Conservation (phyloP, 2,113 vertebrate genomes). For the Boulengeromyrus knoepffleri region DNA sequence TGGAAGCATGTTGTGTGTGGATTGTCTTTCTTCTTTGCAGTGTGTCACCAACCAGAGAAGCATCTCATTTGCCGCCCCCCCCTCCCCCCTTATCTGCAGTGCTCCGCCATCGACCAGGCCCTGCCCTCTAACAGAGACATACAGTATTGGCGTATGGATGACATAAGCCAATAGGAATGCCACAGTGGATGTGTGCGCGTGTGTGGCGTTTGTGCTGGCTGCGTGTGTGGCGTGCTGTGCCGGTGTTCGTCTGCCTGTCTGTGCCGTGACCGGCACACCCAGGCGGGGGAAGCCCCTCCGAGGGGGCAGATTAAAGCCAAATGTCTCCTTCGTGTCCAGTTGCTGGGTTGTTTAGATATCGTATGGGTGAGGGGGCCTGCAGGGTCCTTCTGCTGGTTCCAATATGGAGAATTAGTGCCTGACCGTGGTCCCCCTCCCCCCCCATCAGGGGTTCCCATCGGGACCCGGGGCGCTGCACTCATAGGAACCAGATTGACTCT, state of each 20-base stretch:
- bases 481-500: conserved; percentile 7
- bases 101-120: not conserved
- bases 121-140: not conserved
- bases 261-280: conserved; percentile 45
- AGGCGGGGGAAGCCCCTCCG: conserved; percentile 33
- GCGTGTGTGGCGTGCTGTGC: not conserved
- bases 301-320: conserved; percentile 51
- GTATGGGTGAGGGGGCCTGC: conserved; percentile 40
- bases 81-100: not conserved
- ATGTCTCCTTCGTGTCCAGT: conserved; percentile 48
- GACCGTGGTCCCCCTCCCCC: not conserved
- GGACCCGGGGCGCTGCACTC: not conserved
- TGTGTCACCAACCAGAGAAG: not conserved
- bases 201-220: not conserved
- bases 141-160: not conserved
- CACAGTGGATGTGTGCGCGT: not conserved
- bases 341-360: conserved; percentile 46
- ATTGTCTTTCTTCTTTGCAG: not conserved
- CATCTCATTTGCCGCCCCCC: not conserved
- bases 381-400: conserved; percentile 52
- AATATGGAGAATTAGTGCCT: conserved; percentile 50
- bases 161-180: not conserved
- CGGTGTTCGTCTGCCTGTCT: conserved; percentile 17
- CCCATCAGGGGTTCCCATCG: conserved; percentile 10
- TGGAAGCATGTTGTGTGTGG: not conserved